phyloP scores from a whole-genome alignment of 2,888 invertebrate species.

The Agriopis leucophaearia region DNA sequence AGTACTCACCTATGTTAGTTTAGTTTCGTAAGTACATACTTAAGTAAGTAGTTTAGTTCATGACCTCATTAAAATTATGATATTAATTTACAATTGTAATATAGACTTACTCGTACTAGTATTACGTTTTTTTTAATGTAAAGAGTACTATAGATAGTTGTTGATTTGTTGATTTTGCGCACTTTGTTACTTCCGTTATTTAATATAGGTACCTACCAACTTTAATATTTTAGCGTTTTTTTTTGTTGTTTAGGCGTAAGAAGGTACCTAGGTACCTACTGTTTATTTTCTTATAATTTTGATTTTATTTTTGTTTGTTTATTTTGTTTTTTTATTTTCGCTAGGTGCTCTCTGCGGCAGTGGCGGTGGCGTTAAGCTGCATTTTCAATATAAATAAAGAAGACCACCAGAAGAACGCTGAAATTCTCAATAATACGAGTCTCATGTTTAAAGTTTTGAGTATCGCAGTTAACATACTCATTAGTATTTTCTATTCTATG shows the following conservation, averaged over 20 bases:
- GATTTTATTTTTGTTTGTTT: conserved; percentile 55
- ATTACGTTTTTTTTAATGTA: not conserved
- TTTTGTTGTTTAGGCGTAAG: no score
- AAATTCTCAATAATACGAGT: conserved; percentile 87
- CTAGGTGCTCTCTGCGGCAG: conserved; percentile 87
- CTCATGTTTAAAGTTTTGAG: conserved; percentile 86
- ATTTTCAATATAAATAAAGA: conserved; percentile 88
- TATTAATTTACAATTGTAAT: no score
- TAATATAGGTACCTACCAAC: not conserved
- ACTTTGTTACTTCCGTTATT: not conserved
- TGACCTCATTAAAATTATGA: no score
- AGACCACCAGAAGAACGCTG: conserved; percentile 86
- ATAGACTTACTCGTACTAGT: no score
- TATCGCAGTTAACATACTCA: conserved; percentile 87
- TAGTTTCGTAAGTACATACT: no score
- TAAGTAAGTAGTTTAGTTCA: no score
- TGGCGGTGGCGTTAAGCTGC: conserved; percentile 87
- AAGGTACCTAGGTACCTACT: no score
- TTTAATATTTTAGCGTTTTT: not conserved
- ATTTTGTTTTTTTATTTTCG: conserved; percentile 62
- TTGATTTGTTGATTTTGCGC: not conserved
- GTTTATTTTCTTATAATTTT: conserved; percentile 33
- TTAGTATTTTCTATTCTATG: conserved; percentile 86
- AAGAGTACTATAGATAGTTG: not conserved
- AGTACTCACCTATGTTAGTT: no score